Percentiles rank a stretch among this genome's conserved stretches.
These are phyloP conservation scores for Pinna nobilis DNA, from an alignment of 1,140 invertebrate species.

Conservation along the genomic window DNA sequence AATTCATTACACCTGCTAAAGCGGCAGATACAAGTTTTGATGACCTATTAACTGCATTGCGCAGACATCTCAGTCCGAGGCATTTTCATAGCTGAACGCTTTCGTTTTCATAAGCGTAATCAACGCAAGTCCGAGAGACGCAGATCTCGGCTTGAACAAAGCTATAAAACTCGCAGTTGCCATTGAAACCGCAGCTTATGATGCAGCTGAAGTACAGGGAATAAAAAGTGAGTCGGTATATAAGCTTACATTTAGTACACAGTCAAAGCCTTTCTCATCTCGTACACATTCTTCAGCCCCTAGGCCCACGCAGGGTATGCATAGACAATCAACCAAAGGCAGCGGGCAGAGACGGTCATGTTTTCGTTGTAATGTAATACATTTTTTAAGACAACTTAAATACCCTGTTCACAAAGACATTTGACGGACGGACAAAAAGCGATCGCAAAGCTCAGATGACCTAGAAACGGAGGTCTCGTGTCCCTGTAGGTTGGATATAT, in stretches of 20 bases:
- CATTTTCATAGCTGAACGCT: constrained; percentile 42
- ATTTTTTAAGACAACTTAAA: constrained; percentile 23
- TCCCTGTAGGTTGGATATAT: no score
- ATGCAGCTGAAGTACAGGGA: constrained; percentile 36
- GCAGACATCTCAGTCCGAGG: constrained; percentile 13
- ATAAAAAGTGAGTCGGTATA: constrained; percentile 2
- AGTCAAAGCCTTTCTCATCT: not conserved
- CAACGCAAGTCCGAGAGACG: constrained; percentile 13
- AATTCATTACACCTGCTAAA: constrained; percentile 8
- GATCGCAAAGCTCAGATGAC: no score
- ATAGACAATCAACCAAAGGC: constrained; percentile 11
- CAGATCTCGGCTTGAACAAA: constrained; percentile 27
- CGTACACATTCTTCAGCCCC: constrained; percentile 1
- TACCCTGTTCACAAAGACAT: constrained; percentile 12
- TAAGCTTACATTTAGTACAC: constrained; percentile 6
- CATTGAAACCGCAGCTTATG: constrained; percentile 38
- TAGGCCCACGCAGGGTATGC: constrained; percentile 3
- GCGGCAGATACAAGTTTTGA: constrained; percentile 1
- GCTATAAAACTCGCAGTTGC: constrained; percentile 29
- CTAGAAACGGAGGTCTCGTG: no score
- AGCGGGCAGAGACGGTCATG: constrained; percentile 4
- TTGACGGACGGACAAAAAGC: no score
- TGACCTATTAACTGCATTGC: constrained; percentile 4
- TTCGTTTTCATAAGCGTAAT: constrained; percentile 42
- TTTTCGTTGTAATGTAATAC: constrained; percentile 12